Evolutionary conservation across 1,140 invertebrate species (phyloP), one percentile per base, ranked within the genome.

Genomic region (Drosophila seguyi): DNA sequence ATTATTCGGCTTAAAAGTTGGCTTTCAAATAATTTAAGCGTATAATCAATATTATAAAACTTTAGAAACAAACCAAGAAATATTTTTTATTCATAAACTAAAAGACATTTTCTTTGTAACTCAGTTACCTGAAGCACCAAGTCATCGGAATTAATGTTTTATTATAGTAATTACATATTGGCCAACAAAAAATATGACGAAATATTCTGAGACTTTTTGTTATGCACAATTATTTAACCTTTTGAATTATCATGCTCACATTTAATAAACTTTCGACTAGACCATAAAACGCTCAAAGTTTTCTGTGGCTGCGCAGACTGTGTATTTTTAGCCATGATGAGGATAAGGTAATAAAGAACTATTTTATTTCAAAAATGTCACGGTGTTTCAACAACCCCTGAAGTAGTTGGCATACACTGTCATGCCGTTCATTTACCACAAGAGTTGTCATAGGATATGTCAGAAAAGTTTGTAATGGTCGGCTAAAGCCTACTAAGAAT

Each of bases 241-340:
- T 55, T 55, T 38, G 52, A 55, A 38, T 25, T 55, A 55, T 55
- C 52, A 55, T 55, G 52, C 52, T 38, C 5, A 55, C 20, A 55
- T 38, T 55, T 38, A 55, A 38, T 38, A 25, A 55, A 55, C 14
- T 14, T 50, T 13, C 10, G 1, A n/a, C n/a, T 10, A 20, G 1
- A 5, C 8, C 31, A 55, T 55, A 38, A 55, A 55, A 6, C 14
- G 20, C 20, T 38, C 2, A 11, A 36, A 22, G 31, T 34, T 34
- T 16, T 4, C 1, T 13, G 18, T 22, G 31, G 31, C 18, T 20
- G 1, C 7, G 31, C 52, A 22, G 20, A 22, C 20, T 52, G 6
- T 11, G 14, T 38, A 53, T 55, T n/a, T 55, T 55, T 55, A 38
- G 52, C 4, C 13, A 36, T 36, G 31, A 53, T 36, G 16, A 29